Base-by-base conservation (phyloP, 2,888 invertebrate genomes). In the Drosophila eohydei region DNA sequence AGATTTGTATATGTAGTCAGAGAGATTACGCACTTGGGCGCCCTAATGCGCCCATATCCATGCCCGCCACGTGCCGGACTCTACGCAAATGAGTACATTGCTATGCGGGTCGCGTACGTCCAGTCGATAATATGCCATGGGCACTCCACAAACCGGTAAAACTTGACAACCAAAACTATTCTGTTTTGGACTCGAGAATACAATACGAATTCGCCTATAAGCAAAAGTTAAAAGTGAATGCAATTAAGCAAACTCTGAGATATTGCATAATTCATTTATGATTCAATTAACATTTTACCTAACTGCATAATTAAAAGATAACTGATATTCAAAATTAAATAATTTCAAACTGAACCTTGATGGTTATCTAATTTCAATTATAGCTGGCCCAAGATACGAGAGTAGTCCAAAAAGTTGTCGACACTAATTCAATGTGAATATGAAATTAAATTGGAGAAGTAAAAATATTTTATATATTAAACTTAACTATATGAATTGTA, bases 1-100 rank as follows among this genome's bases (percentile, higher is more conserved):
- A 89, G 66, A 5, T 72, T 81, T 84, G 36, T 74, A 86, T 88
- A 83, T 69, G 70, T 62, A 72, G 40, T 36, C 44, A 32, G 26
- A 55, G 14, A 59, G 68, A 71, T 74, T 83, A 78, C 80, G 77
- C 74, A 74, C 64, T 87, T 74, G 76, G 54, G 54, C 12, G 43
- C 65, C 46, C n/a, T 73, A 88, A 87, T 81, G 28, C 4, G 58
- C 5, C 59, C 7, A 61, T 84, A 59, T 64, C 55, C 36, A 89
- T 78, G 66, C 74, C 50, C n/a, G 52, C 71, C 84, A 80, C 80
- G 88, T 77, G 21, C 55, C 54, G 8, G 46, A 11, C 14, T 16
- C 55, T 61, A 69, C 48, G 59, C 40, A 83, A 73, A 78, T 71
- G 56, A 32, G 50, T 21, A 55, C 26, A 77, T 88, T 82, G 38